Conservation (phyloP, 2,113 vertebrate species). For the Laterallus jamaicensis region DNA sequence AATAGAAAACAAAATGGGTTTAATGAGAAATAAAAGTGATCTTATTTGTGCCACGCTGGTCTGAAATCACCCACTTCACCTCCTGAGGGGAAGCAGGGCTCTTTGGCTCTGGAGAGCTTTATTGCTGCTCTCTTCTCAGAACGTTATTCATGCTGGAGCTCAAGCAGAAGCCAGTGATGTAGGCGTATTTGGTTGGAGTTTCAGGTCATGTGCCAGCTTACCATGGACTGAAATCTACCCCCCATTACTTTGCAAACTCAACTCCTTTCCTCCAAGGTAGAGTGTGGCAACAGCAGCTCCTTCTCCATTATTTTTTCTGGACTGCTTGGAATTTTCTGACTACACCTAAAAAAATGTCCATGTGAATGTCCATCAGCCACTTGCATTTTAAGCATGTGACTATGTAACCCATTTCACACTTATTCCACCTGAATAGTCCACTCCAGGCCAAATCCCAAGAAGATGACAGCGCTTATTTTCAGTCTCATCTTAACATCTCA, state of each 20-base stretch:
- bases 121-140: conserved; percentile 43
- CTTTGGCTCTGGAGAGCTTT: not conserved
- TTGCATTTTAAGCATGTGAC: not conserved
- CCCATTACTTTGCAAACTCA: conserved; percentile 43
- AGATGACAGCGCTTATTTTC: not conserved
- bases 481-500: not conserved
- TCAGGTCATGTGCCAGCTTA: conserved; percentile 14
- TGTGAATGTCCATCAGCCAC: not conserved
- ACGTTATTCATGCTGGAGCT: not conserved
- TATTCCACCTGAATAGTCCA: not conserved
- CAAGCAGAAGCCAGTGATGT: not conserved
- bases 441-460: not conserved
- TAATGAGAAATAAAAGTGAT: conserved; percentile 52
- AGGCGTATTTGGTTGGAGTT: conserved; percentile 15
- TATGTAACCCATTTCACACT: not conserved
- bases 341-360: not conserved
- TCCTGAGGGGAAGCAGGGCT: not conserved
- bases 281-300: not conserved
- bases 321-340: not conserved
- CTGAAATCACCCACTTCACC: conserved; percentile 52
- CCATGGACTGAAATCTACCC: conserved; percentile 28
- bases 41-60: conserved; percentile 44
- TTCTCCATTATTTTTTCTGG: not conserved
- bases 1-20: not conserved
- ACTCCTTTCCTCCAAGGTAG: not conserved